Evolutionary conservation across 53 echinoderm and acorn worm genomes (phyloP).

Genomic region (Zoroaster sp.): DNA sequence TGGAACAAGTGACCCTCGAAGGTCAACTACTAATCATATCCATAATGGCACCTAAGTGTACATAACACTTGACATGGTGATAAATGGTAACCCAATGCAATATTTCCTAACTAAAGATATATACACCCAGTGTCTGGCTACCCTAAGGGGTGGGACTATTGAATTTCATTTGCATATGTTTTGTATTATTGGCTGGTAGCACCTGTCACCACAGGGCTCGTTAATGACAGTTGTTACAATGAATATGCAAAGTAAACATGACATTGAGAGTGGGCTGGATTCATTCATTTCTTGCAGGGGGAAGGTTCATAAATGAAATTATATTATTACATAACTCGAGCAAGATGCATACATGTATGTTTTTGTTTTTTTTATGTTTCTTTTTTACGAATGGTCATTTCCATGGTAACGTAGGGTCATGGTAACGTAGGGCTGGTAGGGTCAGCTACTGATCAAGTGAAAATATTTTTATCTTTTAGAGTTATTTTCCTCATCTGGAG

Average conservation of each 20-base stretch:
- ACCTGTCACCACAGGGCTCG: conserved; percentile 5
- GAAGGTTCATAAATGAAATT: not conserved
- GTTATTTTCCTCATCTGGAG: no score
- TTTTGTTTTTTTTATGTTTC: no score
- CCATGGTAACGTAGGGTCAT: no score
- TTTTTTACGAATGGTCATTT: no score
- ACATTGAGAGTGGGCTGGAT: not conserved
- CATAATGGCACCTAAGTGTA: not conserved
- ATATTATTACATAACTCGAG: not conserved
- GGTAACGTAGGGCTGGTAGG: no score
- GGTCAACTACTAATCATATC: not conserved
- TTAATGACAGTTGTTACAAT: not conserved
- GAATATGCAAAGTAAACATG: conserved; percentile 24
- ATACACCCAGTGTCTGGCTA: not conserved
- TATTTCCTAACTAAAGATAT: not conserved
- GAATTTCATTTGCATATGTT: conserved; percentile 33
- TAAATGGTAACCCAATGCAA: conserved; percentile 6
- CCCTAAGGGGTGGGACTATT: not conserved
- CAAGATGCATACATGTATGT: no score
- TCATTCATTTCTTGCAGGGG: not conserved
- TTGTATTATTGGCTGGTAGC: not conserved
- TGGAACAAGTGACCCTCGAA: not conserved
- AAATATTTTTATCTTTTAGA: no score
- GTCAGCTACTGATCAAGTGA: no score
- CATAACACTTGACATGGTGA: conserved; percentile 12